Percentiles rank a stretch among this genome's conserved stretches.
These are phyloP conservation scores for Drosophila prolongata DNA, from an alignment of 2,888 invertebrate species.

Conservation along the genomic window DNA sequence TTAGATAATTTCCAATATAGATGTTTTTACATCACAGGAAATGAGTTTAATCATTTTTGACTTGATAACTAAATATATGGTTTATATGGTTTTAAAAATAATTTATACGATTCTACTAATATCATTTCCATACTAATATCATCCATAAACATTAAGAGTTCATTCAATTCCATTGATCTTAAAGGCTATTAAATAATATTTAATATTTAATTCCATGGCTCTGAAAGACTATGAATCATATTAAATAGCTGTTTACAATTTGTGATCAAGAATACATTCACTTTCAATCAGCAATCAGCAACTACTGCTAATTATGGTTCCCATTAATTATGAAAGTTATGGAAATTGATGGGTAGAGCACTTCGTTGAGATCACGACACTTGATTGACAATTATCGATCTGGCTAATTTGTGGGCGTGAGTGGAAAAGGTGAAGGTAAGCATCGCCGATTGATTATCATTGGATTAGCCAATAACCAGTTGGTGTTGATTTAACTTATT, in stretches of 20 bases:
- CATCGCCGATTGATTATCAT: constrained; percentile 21
- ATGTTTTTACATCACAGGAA: too few relatives aligned
- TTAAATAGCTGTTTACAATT: too few relatives aligned
- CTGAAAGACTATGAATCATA: neutral
- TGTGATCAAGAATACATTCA: constrained; percentile 15
- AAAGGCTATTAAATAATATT: too few relatives aligned
- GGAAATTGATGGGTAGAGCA: constrained; percentile 47
- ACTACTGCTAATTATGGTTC: constrained; percentile 37
- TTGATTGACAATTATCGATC: constrained; percentile 60
- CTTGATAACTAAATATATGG: too few relatives aligned
- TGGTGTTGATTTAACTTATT: constrained; percentile 15
- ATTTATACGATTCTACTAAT: too few relatives aligned
- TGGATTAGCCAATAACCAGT: constrained; percentile 16
- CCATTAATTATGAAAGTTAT: constrained; percentile 45
- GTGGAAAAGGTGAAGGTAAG: constrained; percentile 58
- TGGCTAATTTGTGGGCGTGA: constrained; percentile 53
- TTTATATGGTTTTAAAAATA: too few relatives aligned
- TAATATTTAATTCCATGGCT: too few relatives aligned
- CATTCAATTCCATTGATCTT: too few relatives aligned
- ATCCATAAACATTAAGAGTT: too few relatives aligned
- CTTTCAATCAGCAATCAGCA: constrained; percentile 13
- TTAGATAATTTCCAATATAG: too few relatives aligned
- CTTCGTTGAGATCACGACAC: constrained; percentile 18
- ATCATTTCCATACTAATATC: too few relatives aligned
- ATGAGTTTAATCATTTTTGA: too few relatives aligned